Percentiles rank a stretch among this genome's conserved stretches.
These are phyloP conservation scores for Phaenicophaeus curvirostris DNA, from an alignment of 2,797 vertebrate genomes.

Conservation along the genomic window DNA sequence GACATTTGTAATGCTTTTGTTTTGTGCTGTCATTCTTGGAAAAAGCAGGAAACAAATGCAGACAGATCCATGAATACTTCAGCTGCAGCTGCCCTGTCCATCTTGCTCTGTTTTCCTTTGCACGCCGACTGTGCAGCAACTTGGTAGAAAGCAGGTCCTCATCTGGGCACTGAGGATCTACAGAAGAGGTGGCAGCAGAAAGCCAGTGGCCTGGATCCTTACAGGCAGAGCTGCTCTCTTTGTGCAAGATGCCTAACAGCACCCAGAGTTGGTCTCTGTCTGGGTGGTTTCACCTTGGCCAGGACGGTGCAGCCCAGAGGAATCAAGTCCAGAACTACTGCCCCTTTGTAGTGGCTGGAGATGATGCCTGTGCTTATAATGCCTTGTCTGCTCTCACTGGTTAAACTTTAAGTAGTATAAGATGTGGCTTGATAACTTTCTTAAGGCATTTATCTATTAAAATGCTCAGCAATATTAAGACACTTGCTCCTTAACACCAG, in stretches of 20 bases:
- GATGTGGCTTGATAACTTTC: background rate
- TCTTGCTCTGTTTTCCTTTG: background rate
- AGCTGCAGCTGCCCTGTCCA: background rate
- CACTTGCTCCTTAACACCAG: background rate
- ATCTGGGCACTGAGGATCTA: background rate
- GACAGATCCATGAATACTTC: background rate
- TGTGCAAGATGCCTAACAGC: background rate
- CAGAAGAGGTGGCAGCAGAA: accelerated
- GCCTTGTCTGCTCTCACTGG: background rate
- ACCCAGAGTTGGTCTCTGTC: background rate
- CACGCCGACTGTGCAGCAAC: background rate
- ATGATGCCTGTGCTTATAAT: accelerated
- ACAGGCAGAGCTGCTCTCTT: background rate
- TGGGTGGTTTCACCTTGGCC: background rate
- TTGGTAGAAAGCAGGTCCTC: background rate
- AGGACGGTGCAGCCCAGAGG: background rate
- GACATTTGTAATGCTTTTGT: background rate
- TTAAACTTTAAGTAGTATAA: background rate
- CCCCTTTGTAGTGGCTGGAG: background rate
- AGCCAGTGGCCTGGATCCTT: background rate
- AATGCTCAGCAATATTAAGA: background rate
- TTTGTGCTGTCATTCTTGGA: background rate
- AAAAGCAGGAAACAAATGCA: background rate
- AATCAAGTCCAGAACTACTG: background rate
- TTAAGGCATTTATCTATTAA: background rate